Evolutionary conservation across 2,113 vertebrate species (phyloP).

Genomic region (Tragelaphus buxtoni): DNA sequence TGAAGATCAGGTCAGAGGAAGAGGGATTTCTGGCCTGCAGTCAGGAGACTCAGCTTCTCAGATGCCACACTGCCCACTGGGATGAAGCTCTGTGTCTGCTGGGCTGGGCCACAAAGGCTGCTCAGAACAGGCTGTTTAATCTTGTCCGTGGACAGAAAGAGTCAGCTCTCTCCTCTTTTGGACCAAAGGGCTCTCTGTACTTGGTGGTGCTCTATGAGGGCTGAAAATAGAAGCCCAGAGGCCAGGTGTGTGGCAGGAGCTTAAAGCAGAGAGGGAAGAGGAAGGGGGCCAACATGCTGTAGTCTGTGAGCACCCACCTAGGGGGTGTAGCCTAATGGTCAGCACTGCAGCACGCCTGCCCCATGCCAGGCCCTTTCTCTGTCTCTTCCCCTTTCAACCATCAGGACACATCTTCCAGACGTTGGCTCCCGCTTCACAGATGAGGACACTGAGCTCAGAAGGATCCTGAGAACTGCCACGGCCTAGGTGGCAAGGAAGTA

Average conservation of each 20-base stretch:
- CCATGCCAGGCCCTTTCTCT: background rate
- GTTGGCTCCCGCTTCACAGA: background rate
- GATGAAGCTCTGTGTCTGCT: background rate
- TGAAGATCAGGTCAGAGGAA: too few species aligned
- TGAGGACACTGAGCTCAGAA: background rate
- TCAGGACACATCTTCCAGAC: background rate
- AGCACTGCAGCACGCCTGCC: fast-evolving
- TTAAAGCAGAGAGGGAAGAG: background rate
- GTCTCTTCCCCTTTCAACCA: background rate
- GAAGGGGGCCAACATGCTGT: background rate
- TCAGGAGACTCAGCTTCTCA: background rate
- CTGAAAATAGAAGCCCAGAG: constrained; percentile 39
- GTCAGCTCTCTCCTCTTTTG: background rate
- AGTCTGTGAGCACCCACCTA: background rate
- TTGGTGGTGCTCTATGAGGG: background rate
- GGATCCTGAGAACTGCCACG: background rate
- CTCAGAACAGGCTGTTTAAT: background rate
- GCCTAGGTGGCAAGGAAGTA: background rate
- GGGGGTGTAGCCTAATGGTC: fast-evolving
- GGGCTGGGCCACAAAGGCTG: background rate
- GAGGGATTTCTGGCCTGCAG: background rate
- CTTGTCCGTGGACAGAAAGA: background rate
- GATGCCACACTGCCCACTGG: background rate
- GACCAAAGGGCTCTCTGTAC: constrained; percentile 20
- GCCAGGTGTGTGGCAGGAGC: background rate